Evolutionary conservation across 2,113 vertebrate genomes (phyloP).

Genomic region (Paramisgurnus dabryanus): DNA sequence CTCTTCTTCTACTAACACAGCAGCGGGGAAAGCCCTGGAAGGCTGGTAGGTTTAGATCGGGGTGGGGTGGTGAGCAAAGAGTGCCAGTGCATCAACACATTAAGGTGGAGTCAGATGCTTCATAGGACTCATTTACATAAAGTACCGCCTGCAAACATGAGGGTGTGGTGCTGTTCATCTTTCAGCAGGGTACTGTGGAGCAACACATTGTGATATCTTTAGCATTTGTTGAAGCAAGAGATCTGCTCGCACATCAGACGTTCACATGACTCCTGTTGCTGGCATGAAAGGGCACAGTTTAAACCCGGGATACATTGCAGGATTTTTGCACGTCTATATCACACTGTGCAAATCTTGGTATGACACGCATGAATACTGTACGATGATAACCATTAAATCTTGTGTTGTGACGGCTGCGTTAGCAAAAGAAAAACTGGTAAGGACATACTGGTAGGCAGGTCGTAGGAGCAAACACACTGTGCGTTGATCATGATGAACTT

Average conservation of each 20-base stretch:
- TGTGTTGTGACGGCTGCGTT: too few relatives aligned
- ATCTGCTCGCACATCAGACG: neutral
- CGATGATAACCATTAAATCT: too few relatives aligned
- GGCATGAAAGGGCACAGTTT: neutral
- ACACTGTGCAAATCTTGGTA: too few relatives aligned
- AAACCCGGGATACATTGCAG: too few relatives aligned
- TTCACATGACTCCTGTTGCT: neutral
- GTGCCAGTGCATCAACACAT: neutral
- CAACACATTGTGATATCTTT: neutral
- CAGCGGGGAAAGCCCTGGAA: constrained; percentile 55
- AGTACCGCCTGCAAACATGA: constrained; percentile 21
- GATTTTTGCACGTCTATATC: too few relatives aligned
- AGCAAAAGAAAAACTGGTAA: too few relatives aligned
- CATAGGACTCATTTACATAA: constrained; percentile 18
- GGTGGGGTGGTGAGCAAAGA: constrained; percentile 24
- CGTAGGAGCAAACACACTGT: too few relatives aligned
- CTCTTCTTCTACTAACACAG: constrained; percentile 64
- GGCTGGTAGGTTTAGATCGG: constrained; percentile 26
- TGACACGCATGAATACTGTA: too few relatives aligned
- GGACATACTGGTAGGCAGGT: too few relatives aligned
- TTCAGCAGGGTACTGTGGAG: neutral
- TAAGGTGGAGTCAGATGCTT: constrained; percentile 21
- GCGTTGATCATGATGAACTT: too few relatives aligned
- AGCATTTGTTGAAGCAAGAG: neutral
- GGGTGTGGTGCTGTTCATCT: constrained; percentile 12